phyloP scores from a whole-genome alignment of 1,140 invertebrate species.

The Lethrus apterus region DNA sequence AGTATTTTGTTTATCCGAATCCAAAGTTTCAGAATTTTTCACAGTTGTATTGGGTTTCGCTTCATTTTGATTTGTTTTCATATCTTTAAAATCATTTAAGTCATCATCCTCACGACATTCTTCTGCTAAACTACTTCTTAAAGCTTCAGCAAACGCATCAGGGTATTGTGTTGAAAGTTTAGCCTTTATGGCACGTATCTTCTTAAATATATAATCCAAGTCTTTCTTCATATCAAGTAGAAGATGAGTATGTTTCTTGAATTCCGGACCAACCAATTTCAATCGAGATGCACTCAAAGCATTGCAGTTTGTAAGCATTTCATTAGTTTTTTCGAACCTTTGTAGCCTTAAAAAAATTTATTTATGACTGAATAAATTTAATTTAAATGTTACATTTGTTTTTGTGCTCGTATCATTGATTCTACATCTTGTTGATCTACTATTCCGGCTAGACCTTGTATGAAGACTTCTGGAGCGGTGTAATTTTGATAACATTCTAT shows the following conservation, averaged over 20 bases:
- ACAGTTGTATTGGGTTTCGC: background rate
- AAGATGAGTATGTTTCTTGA: slow-evolving; percentile 81
- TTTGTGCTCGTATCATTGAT: slow-evolving; percentile 82
- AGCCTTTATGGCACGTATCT: slow-evolving; percentile 66
- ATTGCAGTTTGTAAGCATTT: slow-evolving; percentile 95
- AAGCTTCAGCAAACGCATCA: slow-evolving; percentile 66
- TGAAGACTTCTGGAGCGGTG: slow-evolving; percentile 82
- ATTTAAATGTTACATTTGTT: slow-evolving; percentile 70
- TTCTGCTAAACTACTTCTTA: slow-evolving; percentile 55
- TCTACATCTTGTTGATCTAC: slow-evolving; percentile 87
- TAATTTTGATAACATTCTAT: slow-evolving; percentile 85
- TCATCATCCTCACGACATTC: slow-evolving; percentile 50
- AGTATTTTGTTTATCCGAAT: slow-evolving; percentile 7
- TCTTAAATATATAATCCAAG: slow-evolving; percentile 61
- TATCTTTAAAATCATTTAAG: slow-evolving; percentile 29
- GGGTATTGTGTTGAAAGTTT: slow-evolving; percentile 82
- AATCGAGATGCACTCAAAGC: slow-evolving; percentile 72
- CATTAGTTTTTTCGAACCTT: slow-evolving; percentile 94
- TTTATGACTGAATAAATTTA: slow-evolving; percentile 3
- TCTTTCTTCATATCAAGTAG: slow-evolving; percentile 66
- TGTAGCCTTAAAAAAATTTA: slow-evolving; percentile 66
- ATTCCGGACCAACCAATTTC: slow-evolving; percentile 73
- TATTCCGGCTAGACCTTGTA: slow-evolving; percentile 81
- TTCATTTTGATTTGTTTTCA: slow-evolving; percentile 1
- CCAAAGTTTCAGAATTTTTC: slow-evolving; percentile 2